Percentiles rank a stretch among this genome's conserved stretches.
Conservation (phyloP, 2,888 invertebrate species). For the Minunthozetes semirufus region DNA sequence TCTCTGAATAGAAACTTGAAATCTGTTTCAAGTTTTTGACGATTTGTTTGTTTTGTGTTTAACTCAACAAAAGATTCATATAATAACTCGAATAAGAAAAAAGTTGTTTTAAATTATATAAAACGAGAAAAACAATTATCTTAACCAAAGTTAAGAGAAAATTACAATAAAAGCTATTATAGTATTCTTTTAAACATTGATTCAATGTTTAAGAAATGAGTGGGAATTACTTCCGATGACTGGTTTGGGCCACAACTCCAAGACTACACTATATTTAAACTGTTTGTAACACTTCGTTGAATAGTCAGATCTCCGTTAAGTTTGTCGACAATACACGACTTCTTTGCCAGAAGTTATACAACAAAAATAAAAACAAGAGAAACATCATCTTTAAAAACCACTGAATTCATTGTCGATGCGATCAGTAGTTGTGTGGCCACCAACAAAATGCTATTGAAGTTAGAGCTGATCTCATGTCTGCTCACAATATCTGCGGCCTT, state of each 20-base stretch:
- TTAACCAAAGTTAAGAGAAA: neutral
- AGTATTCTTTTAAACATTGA: neutral
- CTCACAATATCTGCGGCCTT: neutral
- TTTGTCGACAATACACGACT: neutral
- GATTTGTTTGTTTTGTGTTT: neutral
- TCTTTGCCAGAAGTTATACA: neutral
- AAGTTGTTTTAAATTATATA: neutral
- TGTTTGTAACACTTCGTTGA: slow-evolving; percentile 15
- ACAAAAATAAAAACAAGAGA: neutral
- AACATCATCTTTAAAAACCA: slow-evolving; percentile 6
- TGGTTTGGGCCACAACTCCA: neutral
- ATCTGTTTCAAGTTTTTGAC: neutral
- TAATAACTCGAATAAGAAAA: neutral
- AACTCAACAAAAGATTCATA: neutral
- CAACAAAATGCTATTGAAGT: neutral
- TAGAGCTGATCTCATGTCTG: neutral
- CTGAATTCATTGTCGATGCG: neutral
- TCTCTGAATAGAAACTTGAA: neutral
- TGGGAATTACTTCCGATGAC: neutral
- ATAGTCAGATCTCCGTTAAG: slow-evolving; percentile 7
- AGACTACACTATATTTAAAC: neutral
- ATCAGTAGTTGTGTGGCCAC: neutral
- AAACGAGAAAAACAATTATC: slow-evolving; percentile 3
- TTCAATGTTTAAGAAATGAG: neutral
- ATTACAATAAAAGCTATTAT: neutral